Percentiles rank a stretch among this genome's conserved stretches.
Evolutionary conservation across 2,797 vertebrate species (phyloP).

Genomic region (Sebastes hopkinsi): DNA sequence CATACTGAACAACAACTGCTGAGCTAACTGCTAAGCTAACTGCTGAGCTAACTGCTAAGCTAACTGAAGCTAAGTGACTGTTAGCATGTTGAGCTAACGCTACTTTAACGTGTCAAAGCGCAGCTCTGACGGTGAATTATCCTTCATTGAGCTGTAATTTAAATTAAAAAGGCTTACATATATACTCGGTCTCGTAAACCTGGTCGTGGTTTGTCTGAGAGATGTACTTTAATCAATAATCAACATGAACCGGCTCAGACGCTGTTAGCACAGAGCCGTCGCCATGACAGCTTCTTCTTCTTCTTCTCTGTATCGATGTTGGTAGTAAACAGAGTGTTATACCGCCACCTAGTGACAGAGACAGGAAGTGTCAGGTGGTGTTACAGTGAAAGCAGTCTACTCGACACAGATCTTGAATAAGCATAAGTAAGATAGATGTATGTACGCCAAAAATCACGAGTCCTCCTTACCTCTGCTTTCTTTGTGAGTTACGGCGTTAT

Average conservation of each 20-base stretch:
- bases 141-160: too few species aligned
- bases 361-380: not conserved
- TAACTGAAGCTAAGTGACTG: not conserved
- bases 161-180: not conserved
- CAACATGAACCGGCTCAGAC: not conserved
- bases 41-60: constrained; percentile 5
- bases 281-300: not conserved
- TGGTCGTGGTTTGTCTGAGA: not conserved
- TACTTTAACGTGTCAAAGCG: not conserved
- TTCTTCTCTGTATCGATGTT: not conserved
- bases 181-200: not conserved
- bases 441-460: not conserved
- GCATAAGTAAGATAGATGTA: not conserved
- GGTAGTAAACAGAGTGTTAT: fast-evolving
- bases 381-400: not conserved
- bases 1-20: not conserved
- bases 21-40: constrained; percentile 19
- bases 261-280: not conserved
- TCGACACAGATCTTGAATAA: fast-evolving
- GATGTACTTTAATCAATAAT: not conserved
- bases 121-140: not conserved
- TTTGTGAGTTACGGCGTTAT: not conserved
- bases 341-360: constrained; percentile 31
- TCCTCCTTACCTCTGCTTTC: fast-evolving
- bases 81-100: constrained; percentile 11